phyloP scores from a whole-genome alignment of 2,113 vertebrate species.

The Dromaius novaehollandiae region DNA sequence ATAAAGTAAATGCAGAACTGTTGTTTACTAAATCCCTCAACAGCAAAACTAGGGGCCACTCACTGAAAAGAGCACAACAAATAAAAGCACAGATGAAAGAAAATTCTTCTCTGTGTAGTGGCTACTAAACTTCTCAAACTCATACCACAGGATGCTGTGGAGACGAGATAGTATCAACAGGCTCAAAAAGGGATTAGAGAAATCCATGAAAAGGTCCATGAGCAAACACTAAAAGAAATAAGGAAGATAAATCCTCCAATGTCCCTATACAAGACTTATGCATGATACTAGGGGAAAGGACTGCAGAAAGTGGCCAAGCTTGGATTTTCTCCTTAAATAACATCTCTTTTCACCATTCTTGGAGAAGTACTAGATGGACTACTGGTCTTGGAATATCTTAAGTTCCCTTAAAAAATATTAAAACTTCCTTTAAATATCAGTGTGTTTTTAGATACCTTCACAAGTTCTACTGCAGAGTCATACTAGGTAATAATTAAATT shows the following conservation, averaged over 20 bases:
- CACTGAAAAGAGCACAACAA: background rate
- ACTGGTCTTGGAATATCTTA: background rate
- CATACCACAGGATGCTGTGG: slow-evolving; percentile 36
- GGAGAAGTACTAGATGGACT: background rate
- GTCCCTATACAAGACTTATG: background rate
- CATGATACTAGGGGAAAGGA: background rate
- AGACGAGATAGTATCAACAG: slow-evolving; percentile 26
- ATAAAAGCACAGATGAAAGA: slow-evolving; percentile 63
- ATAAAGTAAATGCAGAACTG: background rate
- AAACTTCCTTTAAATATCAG: background rate
- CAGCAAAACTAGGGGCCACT: background rate
- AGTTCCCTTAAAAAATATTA: background rate
- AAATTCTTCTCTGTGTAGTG: slow-evolving; percentile 21
- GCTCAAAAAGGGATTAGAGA: slow-evolving; percentile 35
- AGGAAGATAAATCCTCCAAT: background rate
- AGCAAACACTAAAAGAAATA: background rate
- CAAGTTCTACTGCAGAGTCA: background rate
- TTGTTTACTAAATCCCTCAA: slow-evolving; percentile 13
- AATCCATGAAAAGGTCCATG: background rate
- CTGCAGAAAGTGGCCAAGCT: background rate
- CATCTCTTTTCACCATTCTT: background rate
- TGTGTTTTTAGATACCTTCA: background rate
- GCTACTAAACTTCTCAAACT: slow-evolving; percentile 25
- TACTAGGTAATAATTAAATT: background rate
- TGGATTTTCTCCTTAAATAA: slow-evolving; percentile 23